Conservation (phyloP, 2,888 invertebrate species). For the Trypoxylon attenuatum region DNA sequence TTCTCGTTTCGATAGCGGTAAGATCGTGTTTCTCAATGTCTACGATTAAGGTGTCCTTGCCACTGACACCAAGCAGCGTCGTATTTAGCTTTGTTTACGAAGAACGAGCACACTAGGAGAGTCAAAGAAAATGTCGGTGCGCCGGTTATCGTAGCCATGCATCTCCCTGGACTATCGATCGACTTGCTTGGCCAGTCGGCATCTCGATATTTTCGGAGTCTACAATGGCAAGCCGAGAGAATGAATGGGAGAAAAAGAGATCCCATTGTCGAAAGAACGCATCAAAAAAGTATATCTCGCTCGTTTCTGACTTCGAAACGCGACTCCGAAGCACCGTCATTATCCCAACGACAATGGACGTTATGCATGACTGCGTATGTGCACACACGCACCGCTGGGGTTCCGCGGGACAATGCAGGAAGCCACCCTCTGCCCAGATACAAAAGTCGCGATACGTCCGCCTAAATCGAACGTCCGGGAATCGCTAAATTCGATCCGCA, state of each 20-base stretch:
- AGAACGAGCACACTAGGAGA: constrained; percentile 21
- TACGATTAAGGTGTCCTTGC: no score
- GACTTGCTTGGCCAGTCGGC: constrained; percentile 38
- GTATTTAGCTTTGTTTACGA: constrained; percentile 8
- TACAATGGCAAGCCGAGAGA: constrained; percentile 46
- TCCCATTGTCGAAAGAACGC: constrained; percentile 39
- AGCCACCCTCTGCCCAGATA: constrained; percentile 8
- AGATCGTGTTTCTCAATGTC: no score
- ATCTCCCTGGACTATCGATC: constrained; percentile 62
- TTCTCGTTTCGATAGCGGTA: no score
- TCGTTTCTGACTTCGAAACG: constrained; percentile 43
- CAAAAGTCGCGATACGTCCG: background rate
- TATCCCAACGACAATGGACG: constrained; percentile 40
- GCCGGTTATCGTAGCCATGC: constrained; percentile 57
- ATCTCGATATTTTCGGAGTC: constrained; percentile 57
- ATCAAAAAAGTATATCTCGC: constrained; percentile 47
- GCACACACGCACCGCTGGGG: constrained; percentile 20
- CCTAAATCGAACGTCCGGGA: background rate
- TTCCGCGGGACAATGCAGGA: constrained; percentile 25
- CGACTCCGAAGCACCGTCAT: constrained; percentile 42
- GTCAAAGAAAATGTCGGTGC: constrained; percentile 45
- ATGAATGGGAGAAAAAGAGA: background rate
- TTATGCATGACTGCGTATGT: constrained; percentile 21
- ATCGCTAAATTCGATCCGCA: no score
- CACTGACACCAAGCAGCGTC: no score